Evolutionary conservation across 2,888 invertebrate genomes (phyloP), one percentile per base, ranked within the genome.

Genomic region (Lasioglossum figueresi): DNA sequence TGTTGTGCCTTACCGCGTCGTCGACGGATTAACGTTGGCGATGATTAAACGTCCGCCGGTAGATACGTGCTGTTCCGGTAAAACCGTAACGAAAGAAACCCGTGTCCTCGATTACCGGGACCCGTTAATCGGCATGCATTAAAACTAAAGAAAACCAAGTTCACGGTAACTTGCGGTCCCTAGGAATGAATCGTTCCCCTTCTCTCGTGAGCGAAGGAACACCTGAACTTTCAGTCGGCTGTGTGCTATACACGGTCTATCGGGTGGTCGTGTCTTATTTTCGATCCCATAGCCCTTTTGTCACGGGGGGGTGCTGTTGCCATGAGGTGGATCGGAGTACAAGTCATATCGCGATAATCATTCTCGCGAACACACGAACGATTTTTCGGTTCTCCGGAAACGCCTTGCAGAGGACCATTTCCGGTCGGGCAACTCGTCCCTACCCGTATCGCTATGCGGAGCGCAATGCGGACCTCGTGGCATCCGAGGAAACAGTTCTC

Each of bases 91-190:
- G 83, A 84, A 84, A 83, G 70, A 74, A 77, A 80, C 68, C 83
- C 84, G 83, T 83, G 84, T 77, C 70, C 70, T 56, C 77, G 83
- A 68, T 66, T 74, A 23, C n/a, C 48, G 68, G 73, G 52, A 71
- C 63, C 45, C 72, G 76, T 37, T 72, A 76, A 71, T 84, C 68
- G 52, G 77, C 85, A 86, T 86, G 86, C 86, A 82, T 63, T 74
- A 63, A 71, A 83, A 79, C 76, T 68, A 78, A 79, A 75, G 43
- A 40, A 82, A 84, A 73, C 6, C 45, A n/a, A 59, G 74, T 74
- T 63, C 79, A 78, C 75, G 83, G 78, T 66, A 52, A 71, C 31
- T 66, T 84, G 83, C 84, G 56, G 45, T 72, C 40, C 83, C 72
- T 84, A 84, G 78, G 48, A 75, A 37, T 5, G 12, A n/a, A 23